These are phyloP conservation scores for Xestia c-nigrum DNA, from an alignment of 2,888 invertebrate genomes.

Conservation along the genomic window DNA sequence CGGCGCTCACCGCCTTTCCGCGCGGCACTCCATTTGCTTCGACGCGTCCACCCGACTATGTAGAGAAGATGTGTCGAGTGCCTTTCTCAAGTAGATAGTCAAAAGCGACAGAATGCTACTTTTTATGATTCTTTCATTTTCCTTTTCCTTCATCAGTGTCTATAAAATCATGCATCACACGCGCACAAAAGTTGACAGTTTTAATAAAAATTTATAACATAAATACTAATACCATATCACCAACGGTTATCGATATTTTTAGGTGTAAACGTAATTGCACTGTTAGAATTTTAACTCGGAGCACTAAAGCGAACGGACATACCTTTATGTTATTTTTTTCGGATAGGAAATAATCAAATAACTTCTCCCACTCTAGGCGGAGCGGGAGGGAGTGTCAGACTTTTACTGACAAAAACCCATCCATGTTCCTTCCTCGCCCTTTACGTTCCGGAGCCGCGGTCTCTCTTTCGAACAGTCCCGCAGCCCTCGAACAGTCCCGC, in stretches of 20 bases:
- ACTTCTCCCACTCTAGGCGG: too few species aligned
- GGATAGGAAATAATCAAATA: too few species aligned
- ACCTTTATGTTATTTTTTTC: too few species aligned
- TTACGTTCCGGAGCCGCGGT: too few species aligned
- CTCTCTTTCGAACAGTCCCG: too few species aligned
- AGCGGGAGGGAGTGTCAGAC: too few species aligned
- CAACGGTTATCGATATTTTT: not conserved
- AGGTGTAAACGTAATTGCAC: not conserved
- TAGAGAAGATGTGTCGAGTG: not conserved
- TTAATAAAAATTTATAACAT: not conserved
- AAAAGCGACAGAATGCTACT: not conserved
- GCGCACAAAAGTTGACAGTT: not conserved
- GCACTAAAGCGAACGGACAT: not conserved
- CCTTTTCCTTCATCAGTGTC: not conserved
- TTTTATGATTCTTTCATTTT: not conserved
- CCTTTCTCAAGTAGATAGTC: not conserved
- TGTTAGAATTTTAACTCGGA: not conserved
- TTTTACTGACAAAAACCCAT: too few species aligned
- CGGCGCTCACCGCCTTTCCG: too few species aligned
- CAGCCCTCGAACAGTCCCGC: too few species aligned
- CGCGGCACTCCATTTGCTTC: not conserved
- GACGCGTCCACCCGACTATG: not conserved
- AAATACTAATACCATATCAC: not conserved
- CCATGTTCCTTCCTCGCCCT: too few species aligned
- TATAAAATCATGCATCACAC: not conserved